A percentile compares a stretch with the other conserved stretches of the same genome.
These are phyloP conservation scores for Triplophysa dalaica DNA, from an alignment of 2,113 vertebrate species.

Conservation along the genomic window DNA sequence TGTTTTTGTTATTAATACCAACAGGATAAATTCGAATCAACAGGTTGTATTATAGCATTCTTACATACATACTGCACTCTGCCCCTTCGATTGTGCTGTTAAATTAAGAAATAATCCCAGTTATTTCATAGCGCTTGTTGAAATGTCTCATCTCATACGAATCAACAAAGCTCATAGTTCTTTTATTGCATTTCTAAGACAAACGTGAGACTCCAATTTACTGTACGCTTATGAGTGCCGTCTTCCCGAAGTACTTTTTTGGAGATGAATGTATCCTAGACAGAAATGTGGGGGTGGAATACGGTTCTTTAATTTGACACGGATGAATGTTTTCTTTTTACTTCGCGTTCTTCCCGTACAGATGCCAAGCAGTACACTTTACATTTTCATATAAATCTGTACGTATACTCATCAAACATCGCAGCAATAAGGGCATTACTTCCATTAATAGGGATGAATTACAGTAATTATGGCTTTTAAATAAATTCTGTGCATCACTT, in stretches of 20 bases:
- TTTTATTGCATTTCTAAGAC: conserved; percentile 1
- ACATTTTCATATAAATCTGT: background rate
- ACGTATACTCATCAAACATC: background rate
- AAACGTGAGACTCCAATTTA: conserved; percentile 1
- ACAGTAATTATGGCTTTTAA: background rate
- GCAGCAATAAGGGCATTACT: background rate
- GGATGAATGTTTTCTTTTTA: background rate
- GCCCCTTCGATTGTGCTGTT: conserved; percentile 13
- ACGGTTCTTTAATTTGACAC: background rate
- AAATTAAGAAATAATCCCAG: conserved; percentile 3
- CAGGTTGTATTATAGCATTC: background rate
- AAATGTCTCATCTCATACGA: background rate
- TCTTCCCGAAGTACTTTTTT: background rate
- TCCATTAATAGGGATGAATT: background rate
- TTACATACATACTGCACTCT: background rate
- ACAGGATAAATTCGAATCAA: conserved; percentile 17
- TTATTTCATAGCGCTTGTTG: background rate
- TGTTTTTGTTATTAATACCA: conserved; percentile 39
- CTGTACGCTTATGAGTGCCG: background rate
- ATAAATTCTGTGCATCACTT: background rate
- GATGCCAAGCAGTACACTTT: background rate
- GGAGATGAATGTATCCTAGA: conserved; percentile 1
- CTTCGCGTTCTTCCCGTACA: background rate
- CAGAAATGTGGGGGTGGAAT: background rate
- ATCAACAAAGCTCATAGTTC: background rate